Evolutionary conservation across 1,140 invertebrate species (phyloP).

Genomic region (Stegodyphus mimosarum): DNA sequence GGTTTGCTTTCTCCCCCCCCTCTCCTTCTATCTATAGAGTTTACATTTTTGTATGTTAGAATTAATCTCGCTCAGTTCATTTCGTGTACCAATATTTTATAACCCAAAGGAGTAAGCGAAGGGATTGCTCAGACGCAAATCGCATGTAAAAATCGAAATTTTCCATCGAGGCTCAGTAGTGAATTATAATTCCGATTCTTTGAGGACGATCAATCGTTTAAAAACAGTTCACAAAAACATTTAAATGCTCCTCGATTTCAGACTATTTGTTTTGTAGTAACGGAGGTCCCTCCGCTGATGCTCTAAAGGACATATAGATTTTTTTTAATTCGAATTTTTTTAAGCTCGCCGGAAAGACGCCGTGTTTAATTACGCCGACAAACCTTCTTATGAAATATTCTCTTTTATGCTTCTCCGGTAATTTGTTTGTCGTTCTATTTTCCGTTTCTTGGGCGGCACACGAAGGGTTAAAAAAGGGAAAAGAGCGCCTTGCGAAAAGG

Average conservation of each 20-base stretch:
- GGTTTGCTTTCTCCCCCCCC: too few relatives aligned
- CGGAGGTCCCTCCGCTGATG: background rate
- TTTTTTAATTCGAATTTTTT: background rate
- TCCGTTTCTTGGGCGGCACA: conserved; percentile 21
- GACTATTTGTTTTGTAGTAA: conserved; percentile 19
- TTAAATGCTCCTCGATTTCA: background rate
- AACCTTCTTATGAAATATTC: conserved; percentile 57
- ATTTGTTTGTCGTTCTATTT: conserved; percentile 54
- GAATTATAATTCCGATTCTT: background rate
- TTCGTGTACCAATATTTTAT: too few relatives aligned
- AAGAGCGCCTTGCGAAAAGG: background rate
- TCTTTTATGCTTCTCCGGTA: conserved; percentile 44
- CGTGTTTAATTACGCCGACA: conserved; percentile 57
- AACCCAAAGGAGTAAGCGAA: too few relatives aligned
- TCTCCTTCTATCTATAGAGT: too few relatives aligned
- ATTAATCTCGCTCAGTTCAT: background rate
- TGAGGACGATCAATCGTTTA: background rate
- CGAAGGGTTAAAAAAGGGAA: conserved; percentile 41
- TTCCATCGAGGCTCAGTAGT: too few relatives aligned
- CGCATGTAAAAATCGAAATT: too few relatives aligned
- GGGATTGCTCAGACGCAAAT: too few relatives aligned
- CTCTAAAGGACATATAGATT: conserved; percentile 14
- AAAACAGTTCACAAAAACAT: background rate
- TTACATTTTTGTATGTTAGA: background rate
- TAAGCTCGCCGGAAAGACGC: conserved; percentile 35